These are phyloP conservation scores for Diceros bicornis DNA, from an alignment of 2,797 vertebrate species.

Conservation along the genomic window DNA sequence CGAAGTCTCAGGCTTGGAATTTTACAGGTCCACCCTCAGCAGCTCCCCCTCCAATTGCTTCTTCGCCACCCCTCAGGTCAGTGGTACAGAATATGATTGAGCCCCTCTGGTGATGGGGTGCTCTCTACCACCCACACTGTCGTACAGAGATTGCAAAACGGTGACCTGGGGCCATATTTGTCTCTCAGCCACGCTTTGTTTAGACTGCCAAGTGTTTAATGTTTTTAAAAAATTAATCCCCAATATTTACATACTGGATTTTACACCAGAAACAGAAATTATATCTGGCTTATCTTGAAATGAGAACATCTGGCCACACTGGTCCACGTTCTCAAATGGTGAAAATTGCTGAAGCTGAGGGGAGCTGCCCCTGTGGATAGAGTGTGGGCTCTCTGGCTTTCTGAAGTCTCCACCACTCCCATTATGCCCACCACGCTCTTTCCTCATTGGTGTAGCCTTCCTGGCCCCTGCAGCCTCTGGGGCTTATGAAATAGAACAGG, in stretches of 20 bases:
- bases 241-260: neutral
- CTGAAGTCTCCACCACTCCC: neutral
- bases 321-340: neutral
- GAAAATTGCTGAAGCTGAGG: neutral
- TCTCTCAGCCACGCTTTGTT: neutral
- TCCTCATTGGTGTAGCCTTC: neutral
- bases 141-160: neutral
- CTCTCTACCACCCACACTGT: neutral
- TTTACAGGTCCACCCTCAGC: neutral
- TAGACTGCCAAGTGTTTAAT: neutral
- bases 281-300: neutral
- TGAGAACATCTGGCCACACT: neutral
- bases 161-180: neutral
- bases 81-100: neutral
- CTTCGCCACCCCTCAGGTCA: neutral
- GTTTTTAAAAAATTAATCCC: neutral
- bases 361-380: no score
- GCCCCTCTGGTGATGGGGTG: fast-evolving
- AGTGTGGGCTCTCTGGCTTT: fast-evolving
- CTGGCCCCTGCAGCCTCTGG: neutral
- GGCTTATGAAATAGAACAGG: neutral
- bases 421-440: fast-evolving
- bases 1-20: neutral
- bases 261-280: neutral
- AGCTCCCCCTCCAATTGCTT: neutral